phyloP scores from a whole-genome alignment of 2,888 invertebrate species.

The Drosophila rellima region DNA sequence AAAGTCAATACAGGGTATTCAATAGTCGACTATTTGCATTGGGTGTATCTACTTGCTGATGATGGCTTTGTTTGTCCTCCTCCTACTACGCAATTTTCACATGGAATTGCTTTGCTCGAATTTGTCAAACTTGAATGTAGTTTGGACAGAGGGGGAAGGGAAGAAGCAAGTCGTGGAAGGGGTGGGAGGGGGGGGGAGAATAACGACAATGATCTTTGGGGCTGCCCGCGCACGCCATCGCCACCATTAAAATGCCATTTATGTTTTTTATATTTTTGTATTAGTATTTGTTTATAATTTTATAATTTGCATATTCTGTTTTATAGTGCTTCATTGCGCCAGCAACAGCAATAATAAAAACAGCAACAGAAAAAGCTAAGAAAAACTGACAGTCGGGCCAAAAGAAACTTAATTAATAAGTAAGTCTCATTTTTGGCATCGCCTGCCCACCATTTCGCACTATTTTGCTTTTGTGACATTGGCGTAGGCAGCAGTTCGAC shows the following conservation, averaged over 20 bases:
- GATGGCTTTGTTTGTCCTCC: constrained; percentile 42
- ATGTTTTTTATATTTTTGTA: constrained; percentile 39
- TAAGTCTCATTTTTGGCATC: constrained; percentile 72
- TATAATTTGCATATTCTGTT: constrained; percentile 72
- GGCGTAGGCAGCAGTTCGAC: constrained; percentile 62
- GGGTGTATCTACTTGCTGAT: background rate
- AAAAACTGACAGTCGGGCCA: constrained; percentile 44
- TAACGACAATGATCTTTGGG: constrained; percentile 29
- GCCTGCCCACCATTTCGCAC: constrained; percentile 76
- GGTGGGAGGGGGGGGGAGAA: background rate
- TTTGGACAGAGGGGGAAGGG: background rate
- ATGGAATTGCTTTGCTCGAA: constrained; percentile 42
- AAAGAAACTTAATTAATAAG: constrained; percentile 78
- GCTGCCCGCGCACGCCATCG: constrained; percentile 59
- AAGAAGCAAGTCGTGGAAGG: no score
- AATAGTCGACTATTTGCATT: background rate
- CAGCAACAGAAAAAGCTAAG: constrained; percentile 17
- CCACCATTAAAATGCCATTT: constrained; percentile 77
- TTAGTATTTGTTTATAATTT: constrained; percentile 41
- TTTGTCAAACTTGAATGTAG: constrained; percentile 58
- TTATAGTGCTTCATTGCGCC: constrained; percentile 48
- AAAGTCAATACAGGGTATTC: constrained; percentile 15
- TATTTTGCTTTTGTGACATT: constrained; percentile 74
- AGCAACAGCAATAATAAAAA: constrained; percentile 26
- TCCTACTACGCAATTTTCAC: constrained; percentile 52